A percentile compares a stretch with the other conserved stretches of the same genome.
Conservation (phyloP, 2,113 vertebrate genomes). For the Pluvianellus socialis region DNA sequence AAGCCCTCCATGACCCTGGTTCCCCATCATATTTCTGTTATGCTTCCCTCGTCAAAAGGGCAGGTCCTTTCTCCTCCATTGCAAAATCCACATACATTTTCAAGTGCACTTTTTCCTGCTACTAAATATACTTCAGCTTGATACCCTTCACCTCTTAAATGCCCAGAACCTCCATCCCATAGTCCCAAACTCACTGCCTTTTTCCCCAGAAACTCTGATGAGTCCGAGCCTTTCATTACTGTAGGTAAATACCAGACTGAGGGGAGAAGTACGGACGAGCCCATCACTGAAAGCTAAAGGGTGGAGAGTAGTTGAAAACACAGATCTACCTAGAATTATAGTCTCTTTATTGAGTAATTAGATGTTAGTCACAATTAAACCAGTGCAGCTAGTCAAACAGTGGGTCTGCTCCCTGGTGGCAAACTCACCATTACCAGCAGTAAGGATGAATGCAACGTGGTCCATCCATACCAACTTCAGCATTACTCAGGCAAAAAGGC, state of each 20-base stretch:
- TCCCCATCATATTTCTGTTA: not conserved
- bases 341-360: not conserved
- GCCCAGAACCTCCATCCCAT: not conserved
- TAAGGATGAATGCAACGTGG: not conserved
- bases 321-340: not conserved
- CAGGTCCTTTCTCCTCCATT: not conserved
- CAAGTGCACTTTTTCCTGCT: not conserved
- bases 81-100: not conserved
- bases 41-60: not conserved
- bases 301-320: not conserved
- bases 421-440: not conserved
- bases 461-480: not conserved
- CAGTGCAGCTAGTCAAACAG: not conserved
- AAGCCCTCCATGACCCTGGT: not conserved
- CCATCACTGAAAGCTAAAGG: not conserved
- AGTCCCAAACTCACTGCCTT: not conserved
- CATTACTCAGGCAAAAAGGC: not conserved
- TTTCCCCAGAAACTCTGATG: not conserved
- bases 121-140: not conserved
- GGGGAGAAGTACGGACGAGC: not conserved
- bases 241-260: not conserved
- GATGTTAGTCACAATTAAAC: not conserved
- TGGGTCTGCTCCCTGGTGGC: not conserved
- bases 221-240: not conserved
- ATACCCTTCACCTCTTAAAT: not conserved